Conservation (phyloP, 2,113 vertebrate species). For the Plotosus lineatus region DNA sequence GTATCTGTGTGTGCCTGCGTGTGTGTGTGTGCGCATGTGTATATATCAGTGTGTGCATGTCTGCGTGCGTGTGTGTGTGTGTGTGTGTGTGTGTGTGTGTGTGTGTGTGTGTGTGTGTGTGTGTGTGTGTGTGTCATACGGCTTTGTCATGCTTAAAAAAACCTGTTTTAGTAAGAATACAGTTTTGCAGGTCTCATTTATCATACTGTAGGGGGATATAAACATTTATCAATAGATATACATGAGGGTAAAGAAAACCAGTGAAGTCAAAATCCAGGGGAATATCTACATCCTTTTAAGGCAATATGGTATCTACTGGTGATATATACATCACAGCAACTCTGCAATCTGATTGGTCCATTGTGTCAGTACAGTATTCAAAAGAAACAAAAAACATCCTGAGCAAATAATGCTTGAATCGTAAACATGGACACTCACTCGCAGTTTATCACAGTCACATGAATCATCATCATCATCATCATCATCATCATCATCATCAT, state of each 20-base stretch:
- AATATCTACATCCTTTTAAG: background rate
- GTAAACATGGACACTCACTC: no score
- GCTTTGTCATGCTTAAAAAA: background rate
- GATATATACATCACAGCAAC: no score
- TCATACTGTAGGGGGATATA: background rate
- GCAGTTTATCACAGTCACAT: no score
- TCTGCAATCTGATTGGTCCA: no score
- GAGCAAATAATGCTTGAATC: no score
- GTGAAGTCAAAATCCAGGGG: background rate
- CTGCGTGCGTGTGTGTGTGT: background rate
- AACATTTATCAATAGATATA: background rate
- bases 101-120: background rate
- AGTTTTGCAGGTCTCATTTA: background rate
- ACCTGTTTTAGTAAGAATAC: background rate
- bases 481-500: no score
- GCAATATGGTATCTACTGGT: background rate
- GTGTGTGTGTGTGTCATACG: slow-evolving; percentile 2
- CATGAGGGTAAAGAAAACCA: background rate
- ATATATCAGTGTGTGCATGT: background rate
- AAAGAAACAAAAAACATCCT: no score
- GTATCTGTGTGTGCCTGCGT: background rate
- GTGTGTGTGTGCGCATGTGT: background rate
- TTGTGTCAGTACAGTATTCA: no score
- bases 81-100: background rate
- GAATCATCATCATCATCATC: no score